Evolutionary conservation across 2,888 invertebrate genomes (phyloP).

Genomic region (Plagodis dolabraria): DNA sequence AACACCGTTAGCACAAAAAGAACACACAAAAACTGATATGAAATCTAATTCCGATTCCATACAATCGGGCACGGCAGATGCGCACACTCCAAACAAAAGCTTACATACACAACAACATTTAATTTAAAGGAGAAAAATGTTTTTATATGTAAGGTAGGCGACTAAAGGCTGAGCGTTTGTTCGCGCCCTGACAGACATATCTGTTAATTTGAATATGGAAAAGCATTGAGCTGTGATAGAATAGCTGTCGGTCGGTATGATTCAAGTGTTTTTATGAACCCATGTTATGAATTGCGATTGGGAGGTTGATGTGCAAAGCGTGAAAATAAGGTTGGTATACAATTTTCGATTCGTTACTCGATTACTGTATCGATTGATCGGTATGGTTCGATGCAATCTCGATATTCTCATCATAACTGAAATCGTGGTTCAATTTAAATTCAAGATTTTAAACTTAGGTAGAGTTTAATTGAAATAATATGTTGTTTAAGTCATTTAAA

Average conservation of each 20-base stretch:
- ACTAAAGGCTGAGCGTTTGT: constrained; percentile 56
- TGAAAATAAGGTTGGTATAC: neutral
- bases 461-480: too few relatives aligned
- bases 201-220: constrained; percentile 81
- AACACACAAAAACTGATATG: constrained; percentile 50
- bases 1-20: constrained; percentile 46
- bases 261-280: neutral
- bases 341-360: too few relatives aligned
- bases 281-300: neutral
- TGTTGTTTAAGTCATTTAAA: too few relatives aligned
- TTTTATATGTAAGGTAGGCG: constrained; percentile 22
- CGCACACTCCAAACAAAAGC: constrained; percentile 67
- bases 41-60: constrained; percentile 74
- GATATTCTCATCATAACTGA: too few relatives aligned
- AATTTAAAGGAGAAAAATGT: constrained; percentile 7
- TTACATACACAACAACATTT: constrained; percentile 57
- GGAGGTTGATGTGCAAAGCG: neutral
- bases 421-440: too few relatives aligned
- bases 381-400: too few relatives aligned
- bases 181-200: constrained; percentile 77
- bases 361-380: too few relatives aligned
- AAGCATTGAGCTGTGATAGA: constrained; percentile 61
- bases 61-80: constrained; percentile 73
- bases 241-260: constrained; percentile 4
- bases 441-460: too few relatives aligned